Base-by-base conservation (phyloP, 1,140 invertebrate species). In the Diorhabda carinulata region DNA sequence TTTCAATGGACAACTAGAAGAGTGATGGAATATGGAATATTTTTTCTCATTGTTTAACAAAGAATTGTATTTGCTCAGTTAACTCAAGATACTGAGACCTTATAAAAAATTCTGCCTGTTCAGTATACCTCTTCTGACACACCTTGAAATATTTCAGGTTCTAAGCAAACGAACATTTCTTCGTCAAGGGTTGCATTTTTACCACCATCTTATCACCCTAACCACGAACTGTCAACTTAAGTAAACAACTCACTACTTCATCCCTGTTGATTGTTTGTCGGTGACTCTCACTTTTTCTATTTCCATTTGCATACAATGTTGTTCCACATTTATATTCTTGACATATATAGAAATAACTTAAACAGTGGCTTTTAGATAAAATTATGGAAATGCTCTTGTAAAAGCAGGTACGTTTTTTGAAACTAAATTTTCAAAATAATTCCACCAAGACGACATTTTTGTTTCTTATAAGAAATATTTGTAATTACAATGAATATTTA, bases 231-330 rank as follows among this genome's bases (percentile, higher is more conserved):
- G 45, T 57, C 44, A 10, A 64, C 8, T 42, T 56, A 64, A 52
- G 45, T 44, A 64, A 64, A 64, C 63, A 64, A 64, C 43, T 57
- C 63, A 56, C 58, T 41, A 59, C 43, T 67, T 60, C 57, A 67
- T n/a, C 65, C 56, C 58, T 9, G 41, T 59, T n/a, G 6, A 67
- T 40, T 8, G 25, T 25, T 25, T 25, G 40, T 8, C 44, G 41
- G 41, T 43, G 57, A 43, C 10, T 59, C 44, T 58, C 44, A 57
- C 45, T 59, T 59, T 40, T 47, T 44, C 10, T 41, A 60, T 6
- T n/a, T 52, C 47, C 43, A 66, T 71, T 70, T 57, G 67, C 70
- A 71, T 71, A 71, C 70, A 71, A 71, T 68, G 68, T 68, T 71
- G 62, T 71, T 56, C 62, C 63, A 64, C 70, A 71, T 71, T 67